Evolutionary conservation across 2,888 invertebrate genomes (phyloP).

Genomic region (Gastracanthus pulcherrimus): DNA sequence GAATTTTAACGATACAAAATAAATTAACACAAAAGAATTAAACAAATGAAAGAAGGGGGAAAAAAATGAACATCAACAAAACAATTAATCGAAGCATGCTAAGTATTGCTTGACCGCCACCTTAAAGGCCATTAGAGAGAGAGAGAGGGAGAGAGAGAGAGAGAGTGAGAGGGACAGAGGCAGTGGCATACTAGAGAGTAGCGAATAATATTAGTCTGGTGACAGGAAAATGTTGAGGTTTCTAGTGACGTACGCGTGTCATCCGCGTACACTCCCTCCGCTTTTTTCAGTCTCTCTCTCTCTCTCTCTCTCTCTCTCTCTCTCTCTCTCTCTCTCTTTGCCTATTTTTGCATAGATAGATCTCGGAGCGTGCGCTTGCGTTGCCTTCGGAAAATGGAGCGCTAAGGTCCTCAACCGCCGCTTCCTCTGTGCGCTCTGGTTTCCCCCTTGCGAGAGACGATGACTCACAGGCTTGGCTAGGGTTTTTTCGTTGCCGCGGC

Average conservation of each 20-base stretch:
- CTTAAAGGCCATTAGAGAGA: too few relatives aligned
- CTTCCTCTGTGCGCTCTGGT: not conserved
- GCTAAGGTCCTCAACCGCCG: not conserved
- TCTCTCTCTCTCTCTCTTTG: not conserved
- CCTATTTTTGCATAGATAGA: not conserved
- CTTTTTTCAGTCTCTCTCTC: not conserved
- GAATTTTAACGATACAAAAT: too few relatives aligned
- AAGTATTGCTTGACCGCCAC: too few relatives aligned
- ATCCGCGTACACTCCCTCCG: not conserved
- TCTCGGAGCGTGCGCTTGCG: not conserved
- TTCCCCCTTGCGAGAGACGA: not conserved
- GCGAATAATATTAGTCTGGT: not conserved
- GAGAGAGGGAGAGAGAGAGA: too few relatives aligned
- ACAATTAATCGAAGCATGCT: too few relatives aligned
- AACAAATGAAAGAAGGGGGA: too few relatives aligned
- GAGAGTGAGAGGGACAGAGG: not conserved
- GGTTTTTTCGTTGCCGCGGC: not conserved
- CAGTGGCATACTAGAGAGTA: not conserved
- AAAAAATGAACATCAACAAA: too few relatives aligned
- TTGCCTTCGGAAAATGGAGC: not conserved
- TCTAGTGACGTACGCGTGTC: not conserved
- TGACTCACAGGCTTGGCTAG: too few relatives aligned
- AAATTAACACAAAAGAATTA: too few relatives aligned
- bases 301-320: not conserved
- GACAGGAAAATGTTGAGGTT: slow-evolving; percentile 2